Evolutionary conservation across 92 coral and sea anemone genomes (phyloP), one percentile per base, ranked within the genome.

Genomic region (Actinernus sp.): DNA sequence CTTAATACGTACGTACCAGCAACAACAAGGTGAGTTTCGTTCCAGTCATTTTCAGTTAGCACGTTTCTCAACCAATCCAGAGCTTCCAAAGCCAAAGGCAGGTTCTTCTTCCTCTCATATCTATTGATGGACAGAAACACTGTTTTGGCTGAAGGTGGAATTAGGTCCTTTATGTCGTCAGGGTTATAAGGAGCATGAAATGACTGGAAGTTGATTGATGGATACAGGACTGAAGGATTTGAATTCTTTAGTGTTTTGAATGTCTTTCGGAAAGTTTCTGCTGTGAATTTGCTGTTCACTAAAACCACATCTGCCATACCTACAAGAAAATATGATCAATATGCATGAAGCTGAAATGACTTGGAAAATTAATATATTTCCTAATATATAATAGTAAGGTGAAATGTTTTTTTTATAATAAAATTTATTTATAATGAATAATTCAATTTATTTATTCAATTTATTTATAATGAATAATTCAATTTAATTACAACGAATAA

Each of bases 211-310:
- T 94, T 94, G 9, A 94, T 55, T 1, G 98, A 94, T 6, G 98
- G 98, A 46, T 94, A 91, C 34, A 94, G 78, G 8, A 94, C 93
- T 17, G 79, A 67, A 25, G 98, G 98, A 2, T 68, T 68, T 30
- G 54, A 82, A 62, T 49, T 80, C 21, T 74, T 45, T 1, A 94
- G 74, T 8, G 94, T 73, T 34, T 51, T 76, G 60, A 94, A 94
- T 23, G 98, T 94, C 25, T 82, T 54, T 3, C 62, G 62, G 68
- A 94, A 94, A 54, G 98, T 94, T 52, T 88, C 78, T 12, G 97
- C 97, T 1, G 98, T 94, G 58, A 94, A 94, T 32, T 81, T 94
- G 78, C 98, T 94, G 78, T 94, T 94, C 20, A 94, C 98, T 29
- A 94, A 84, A 18, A 91, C 65, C 24, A 72, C 60, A 44, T 94